Percentiles rank a stretch among this genome's conserved stretches.
Evolutionary conservation across 2,888 invertebrate species (phyloP).

Genomic region (Perizoma flavofasciatum): DNA sequence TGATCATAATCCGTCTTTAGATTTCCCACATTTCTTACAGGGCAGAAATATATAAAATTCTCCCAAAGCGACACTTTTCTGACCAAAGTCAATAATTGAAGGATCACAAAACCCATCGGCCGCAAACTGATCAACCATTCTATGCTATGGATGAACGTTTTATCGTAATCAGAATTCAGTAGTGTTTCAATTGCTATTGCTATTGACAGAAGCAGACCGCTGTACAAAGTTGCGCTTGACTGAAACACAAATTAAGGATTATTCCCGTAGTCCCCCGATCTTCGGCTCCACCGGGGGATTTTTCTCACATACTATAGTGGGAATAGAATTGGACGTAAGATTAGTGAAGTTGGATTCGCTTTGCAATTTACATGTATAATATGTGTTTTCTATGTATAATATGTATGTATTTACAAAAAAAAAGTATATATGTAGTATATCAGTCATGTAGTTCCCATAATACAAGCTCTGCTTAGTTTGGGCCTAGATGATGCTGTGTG

Average conservation of each 20-base stretch:
- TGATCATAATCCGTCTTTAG: conserved; percentile 71
- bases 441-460: no score
- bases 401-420: no score
- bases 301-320: no score
- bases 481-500: no score
- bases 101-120: conserved; percentile 56
- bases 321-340: no score
- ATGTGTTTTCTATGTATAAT: no score
- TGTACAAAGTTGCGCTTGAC: conserved; percentile 65
- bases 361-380: no score
- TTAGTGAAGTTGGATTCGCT: no score
- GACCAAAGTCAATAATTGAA: conserved; percentile 48
- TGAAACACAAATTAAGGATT: conserved; percentile 47
- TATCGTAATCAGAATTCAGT: conserved; percentile 14
- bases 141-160: conserved; percentile 44
- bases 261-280: no score
- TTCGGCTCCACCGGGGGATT: no score
- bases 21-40: conserved; percentile 51
- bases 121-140: conserved; percentile 56
- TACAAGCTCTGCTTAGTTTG: no score
- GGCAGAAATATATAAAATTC: conserved; percentile 50
- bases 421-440: no score
- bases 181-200: conserved; percentile 37
- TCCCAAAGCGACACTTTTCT: conserved; percentile 40
- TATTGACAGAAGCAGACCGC: conserved; percentile 59